These are phyloP conservation scores for Trissolcus basalis DNA, from an alignment of 1,140 invertebrate genomes.

Conservation along the genomic window DNA sequence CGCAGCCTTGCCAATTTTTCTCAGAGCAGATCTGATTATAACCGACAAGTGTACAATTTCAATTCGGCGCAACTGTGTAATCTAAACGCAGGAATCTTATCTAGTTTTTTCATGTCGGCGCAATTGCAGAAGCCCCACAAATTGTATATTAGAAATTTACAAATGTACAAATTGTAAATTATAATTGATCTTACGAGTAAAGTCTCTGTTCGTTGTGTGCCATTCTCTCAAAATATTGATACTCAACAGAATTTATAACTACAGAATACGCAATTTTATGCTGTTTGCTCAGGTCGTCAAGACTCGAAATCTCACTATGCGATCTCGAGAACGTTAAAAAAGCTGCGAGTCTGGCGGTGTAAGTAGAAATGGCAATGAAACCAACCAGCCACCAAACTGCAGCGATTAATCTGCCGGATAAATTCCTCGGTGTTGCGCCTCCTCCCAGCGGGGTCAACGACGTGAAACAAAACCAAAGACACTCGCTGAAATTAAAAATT, in stretches of 20 bases:
- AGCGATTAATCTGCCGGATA: slow-evolving; percentile 93
- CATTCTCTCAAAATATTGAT: slow-evolving; percentile 97
- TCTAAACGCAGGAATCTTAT: too few relatives aligned
- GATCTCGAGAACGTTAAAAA: slow-evolving; percentile 94
- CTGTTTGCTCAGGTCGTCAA: slow-evolving; percentile 95
- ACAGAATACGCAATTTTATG: slow-evolving; percentile 97
- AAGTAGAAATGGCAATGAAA: slow-evolving; percentile 98
- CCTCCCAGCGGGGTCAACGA: slow-evolving; percentile 96
- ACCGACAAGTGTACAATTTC: too few relatives aligned
- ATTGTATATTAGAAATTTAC: too few relatives aligned
- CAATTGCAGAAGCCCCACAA: too few relatives aligned
- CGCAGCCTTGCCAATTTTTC: too few relatives aligned
- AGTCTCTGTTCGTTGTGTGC: slow-evolving; percentile 95
- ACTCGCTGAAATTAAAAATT: slow-evolving; percentile 96
- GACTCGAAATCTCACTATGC: slow-evolving; percentile 92
- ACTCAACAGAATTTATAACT: slow-evolving; percentile 87
- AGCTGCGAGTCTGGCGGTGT: slow-evolving; percentile 97
- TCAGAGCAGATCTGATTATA: too few relatives aligned
- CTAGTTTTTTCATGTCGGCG: too few relatives aligned
- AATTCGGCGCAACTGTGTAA: too few relatives aligned
- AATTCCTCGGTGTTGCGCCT: slow-evolving; percentile 96
- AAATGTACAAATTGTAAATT: too few relatives aligned
- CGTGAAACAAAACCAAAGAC: slow-evolving; percentile 99
- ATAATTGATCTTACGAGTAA: slow-evolving; percentile 87
- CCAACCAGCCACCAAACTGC: slow-evolving; percentile 99